Conservation (phyloP, 2,797 vertebrate species). For the Gadopsis marmoratus region DNA sequence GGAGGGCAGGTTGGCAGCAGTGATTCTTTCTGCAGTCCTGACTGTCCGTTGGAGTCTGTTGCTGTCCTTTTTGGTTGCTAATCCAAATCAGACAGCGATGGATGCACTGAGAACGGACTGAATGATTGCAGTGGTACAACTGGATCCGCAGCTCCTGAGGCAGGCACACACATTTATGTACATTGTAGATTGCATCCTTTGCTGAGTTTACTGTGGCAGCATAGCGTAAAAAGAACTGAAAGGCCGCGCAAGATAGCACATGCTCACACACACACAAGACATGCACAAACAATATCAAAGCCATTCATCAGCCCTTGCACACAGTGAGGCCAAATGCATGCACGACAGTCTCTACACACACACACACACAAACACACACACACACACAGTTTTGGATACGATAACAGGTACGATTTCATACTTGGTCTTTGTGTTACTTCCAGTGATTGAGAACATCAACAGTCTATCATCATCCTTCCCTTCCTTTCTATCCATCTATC, state of each 20-base stretch:
- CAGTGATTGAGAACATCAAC: conserved; percentile 44
- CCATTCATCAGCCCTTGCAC: conserved; percentile 5
- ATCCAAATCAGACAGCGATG: too few species aligned
- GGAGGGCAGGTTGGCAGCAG: too few species aligned
- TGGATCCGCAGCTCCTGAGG: too few species aligned
- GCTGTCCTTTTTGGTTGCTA: too few species aligned
- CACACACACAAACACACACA: conserved; percentile 7
- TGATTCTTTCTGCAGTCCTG: too few species aligned
- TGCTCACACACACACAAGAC: background rate
- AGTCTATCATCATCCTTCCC: conserved; percentile 10
- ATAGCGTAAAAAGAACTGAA: background rate
- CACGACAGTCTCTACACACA: background rate
- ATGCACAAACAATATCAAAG: background rate
- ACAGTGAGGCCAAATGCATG: conserved; percentile 11
- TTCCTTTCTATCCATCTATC: background rate
- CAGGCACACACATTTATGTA: too few species aligned
- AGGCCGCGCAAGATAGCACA: background rate
- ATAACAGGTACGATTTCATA: conserved; percentile 54
- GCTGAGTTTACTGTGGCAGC: background rate
- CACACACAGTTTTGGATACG: conserved; percentile 25
- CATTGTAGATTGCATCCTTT: background rate
- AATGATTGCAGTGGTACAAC: too few species aligned
- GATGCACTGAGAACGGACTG: too few species aligned
- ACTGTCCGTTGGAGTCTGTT: too few species aligned
- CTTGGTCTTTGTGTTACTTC: conserved; percentile 28